phyloP scores from a whole-genome alignment of 2,888 invertebrate genomes.

The Dione juno region DNA sequence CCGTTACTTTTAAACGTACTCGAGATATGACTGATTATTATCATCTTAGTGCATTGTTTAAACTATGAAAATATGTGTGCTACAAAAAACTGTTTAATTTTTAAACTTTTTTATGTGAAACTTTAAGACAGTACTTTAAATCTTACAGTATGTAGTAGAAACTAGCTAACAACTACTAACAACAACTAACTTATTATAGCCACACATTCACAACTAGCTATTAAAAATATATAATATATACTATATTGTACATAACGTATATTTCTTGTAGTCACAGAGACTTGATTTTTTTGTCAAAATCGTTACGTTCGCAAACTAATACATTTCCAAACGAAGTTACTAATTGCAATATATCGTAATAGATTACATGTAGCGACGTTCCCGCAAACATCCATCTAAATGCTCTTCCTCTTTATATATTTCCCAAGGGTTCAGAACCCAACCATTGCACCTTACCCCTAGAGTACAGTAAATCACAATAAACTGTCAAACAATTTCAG shows the following conservation, averaged over 20 bases:
- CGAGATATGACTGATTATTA: conserved; percentile 41
- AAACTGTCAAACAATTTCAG: conserved; percentile 52
- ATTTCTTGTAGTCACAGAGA: no score
- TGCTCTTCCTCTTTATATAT: conserved; percentile 59
- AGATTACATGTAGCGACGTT: conserved; percentile 45
- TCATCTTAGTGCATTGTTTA: conserved; percentile 3
- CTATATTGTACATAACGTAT: no score
- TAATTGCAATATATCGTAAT: conserved; percentile 21
- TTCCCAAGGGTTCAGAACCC: conserved; percentile 60
- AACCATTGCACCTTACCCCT: conserved; percentile 53
- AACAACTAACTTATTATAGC: no score
- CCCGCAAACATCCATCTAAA: conserved; percentile 34
- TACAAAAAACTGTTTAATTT: neutral
- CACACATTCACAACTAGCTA: no score
- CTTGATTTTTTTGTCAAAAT: no score
- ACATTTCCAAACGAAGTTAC: neutral
- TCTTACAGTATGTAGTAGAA: neutral
- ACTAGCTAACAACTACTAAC: no score
- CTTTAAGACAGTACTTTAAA: neutral
- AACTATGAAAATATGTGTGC: neutral
- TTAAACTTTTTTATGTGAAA: neutral
- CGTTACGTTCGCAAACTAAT: neutral
- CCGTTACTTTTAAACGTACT: conserved; percentile 62
- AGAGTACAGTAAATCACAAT: conserved; percentile 75
- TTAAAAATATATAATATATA: no score